Conservation (phyloP, 2,113 vertebrate species). For the human region DNA sequence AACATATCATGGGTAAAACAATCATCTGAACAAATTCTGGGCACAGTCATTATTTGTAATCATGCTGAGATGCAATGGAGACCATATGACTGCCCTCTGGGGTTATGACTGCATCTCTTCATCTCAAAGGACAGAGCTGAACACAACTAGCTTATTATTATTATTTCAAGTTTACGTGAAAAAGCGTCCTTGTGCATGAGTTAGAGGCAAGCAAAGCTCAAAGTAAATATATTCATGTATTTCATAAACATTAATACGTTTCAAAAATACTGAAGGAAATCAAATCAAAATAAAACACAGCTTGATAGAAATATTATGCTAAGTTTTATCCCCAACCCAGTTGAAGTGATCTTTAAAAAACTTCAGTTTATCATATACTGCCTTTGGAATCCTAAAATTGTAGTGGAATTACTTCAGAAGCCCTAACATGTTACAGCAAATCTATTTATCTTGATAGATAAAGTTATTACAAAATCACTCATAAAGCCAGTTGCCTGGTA, state of each 20-base stretch:
- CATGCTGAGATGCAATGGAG: conserved; percentile 11
- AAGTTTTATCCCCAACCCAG: neutral
- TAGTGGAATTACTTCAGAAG: conserved; percentile 34
- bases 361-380: conserved; percentile 30
- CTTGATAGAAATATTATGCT: conserved; percentile 50
- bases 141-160: conserved; percentile 61
- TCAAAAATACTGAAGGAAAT: conserved; percentile 61
- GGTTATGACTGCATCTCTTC: conserved; percentile 19
- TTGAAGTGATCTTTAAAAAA: conserved; percentile 1
- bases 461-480: conserved; percentile 28
- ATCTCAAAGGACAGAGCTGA: conserved; percentile 41
- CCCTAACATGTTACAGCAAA: neutral
- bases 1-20: neutral
- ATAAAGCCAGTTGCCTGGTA: neutral
- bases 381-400: conserved; percentile 22
- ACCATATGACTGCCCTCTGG: neutral
- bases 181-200: conserved; percentile 42
- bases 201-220: conserved; percentile 57
- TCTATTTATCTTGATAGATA: conserved; percentile 22
- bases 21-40: conserved; percentile 10
- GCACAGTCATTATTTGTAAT: conserved; percentile 23
- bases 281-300: conserved; percentile 66
- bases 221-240: conserved; percentile 62
- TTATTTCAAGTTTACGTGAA: conserved; percentile 65
- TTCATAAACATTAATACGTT: conserved; percentile 67